Evolutionary conservation across 2,113 vertebrate species (phyloP), one percentile per base, ranked within the genome.

Genomic region (Archilochus colubris): DNA sequence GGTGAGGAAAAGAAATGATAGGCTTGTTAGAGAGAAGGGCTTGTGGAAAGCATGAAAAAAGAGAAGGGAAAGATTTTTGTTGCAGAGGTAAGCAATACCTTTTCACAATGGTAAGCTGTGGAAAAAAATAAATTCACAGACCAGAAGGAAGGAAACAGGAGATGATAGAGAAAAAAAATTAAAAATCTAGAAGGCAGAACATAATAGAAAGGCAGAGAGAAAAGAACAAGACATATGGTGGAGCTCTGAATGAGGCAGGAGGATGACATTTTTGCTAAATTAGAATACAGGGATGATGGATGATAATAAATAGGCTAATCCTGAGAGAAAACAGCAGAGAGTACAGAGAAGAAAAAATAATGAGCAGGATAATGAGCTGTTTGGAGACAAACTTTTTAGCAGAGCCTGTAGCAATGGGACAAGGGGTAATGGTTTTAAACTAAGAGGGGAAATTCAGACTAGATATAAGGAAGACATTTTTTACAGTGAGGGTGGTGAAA

Each of bases 151-250:
- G 38, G 68, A 90, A 82, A 94, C 82, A 22, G 14, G 59, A 93
- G 40, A 74, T 36, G 16, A 50, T 72, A 17, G 19, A 5, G 77
- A 82, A n/a, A 54, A 43, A 58, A 62, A 53, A 1, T 5, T 8
- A 69, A 68, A 89, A 84, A 82, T 87, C 36, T 66, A 19, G 66
- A 84, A 95, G 50, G 68, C 50, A 91, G 51, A 91, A 84, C 58
- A 68, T 76, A 64, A 74, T 94, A 93, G 72, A 86, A 86, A 93
- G 64, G 48, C 87, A 94, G 82, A 79, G 43, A 53, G 54, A 83
- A 88, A 86, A 93, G 77, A 95, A 86, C 53, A 81, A 88, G 93
- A 86, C 94, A 95, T 95, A 97, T 95, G 93, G 95, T 92, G 17
- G 70, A 85, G 79, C 89, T 92, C 86, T 0, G 1, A 92, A 85